Base-by-base conservation (phyloP, 2,888 invertebrate species). In the Crematogaster levior region DNA sequence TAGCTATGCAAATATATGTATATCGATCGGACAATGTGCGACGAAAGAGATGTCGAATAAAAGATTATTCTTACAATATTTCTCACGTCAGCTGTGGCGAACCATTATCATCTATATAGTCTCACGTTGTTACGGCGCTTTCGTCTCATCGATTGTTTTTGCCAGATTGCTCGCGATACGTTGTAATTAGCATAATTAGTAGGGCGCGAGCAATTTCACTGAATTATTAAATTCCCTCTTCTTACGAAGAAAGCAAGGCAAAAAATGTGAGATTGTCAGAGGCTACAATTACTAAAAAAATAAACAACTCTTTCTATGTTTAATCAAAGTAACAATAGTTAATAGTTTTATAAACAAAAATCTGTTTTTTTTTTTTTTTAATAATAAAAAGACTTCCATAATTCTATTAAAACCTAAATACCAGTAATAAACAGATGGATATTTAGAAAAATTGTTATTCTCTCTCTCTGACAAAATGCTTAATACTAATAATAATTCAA, bases 1-100 rank as follows among this genome's bases (percentile, higher is more conserved):
- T 37, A 61, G 40, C 21, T 56, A 66, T 70, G 77, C 77, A 87
- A 84, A 82, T 85, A 77, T 51, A 87, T 85, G 75, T 51, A 87
- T 81, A 75, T 65, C 60, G 70, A 81, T 87, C 72, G 43, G 48
- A 40, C 6, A 43, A 58, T 48, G n/a, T 18, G 30, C 70, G 21
- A 73, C 48, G 34, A 21, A 30, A 34, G 30, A 58, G 9, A 37
- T 51, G 34, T 43, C 83, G 72, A 83, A 87, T 82, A 85, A 84
- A 85, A 87, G 73, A 87, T 83, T 24, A 65, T 5, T 27, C n/a
- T 3, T 15, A 34, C 27, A 40, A 48, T 72, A 79, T 82, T 85
- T 70, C 72, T 70, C 79, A 63, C 65, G 65, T 81, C 74, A 53
- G 18, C n/a, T 30, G 37, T 40, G 10, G 21, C 5, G 21, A 37